Percentiles rank a stretch among this genome's conserved stretches.
These are phyloP conservation scores for Macrosteles quadrilineatus DNA, from an alignment of 1,140 invertebrate species.

Conservation along the genomic window DNA sequence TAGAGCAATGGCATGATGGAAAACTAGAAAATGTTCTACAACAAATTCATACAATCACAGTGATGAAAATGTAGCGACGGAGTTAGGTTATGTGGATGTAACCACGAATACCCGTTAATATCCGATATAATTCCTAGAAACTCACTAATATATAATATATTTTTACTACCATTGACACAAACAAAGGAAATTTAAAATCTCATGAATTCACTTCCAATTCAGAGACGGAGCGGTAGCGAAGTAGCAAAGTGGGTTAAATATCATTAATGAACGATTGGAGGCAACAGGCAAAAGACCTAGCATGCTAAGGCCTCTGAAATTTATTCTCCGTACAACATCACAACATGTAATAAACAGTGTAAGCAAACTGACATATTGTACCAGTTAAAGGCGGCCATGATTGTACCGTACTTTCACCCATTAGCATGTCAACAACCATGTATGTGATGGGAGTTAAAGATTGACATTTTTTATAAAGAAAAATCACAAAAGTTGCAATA, in stretches of 20 bases:
- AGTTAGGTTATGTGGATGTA: neutral
- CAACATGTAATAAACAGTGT: too few relatives aligned
- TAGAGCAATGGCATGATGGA: slow-evolving; percentile 80
- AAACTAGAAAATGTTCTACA: neutral
- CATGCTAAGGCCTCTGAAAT: neutral
- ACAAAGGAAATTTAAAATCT: neutral
- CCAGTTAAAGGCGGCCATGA: too few relatives aligned
- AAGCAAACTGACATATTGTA: too few relatives aligned
- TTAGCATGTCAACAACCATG: too few relatives aligned
- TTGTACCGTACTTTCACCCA: too few relatives aligned
- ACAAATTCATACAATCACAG: neutral
- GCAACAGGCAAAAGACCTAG: slow-evolving; percentile 20
- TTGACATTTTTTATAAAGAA: too few relatives aligned
- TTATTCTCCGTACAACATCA: too few relatives aligned
- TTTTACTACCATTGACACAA: neutral
- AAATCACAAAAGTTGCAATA: too few relatives aligned
- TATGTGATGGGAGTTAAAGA: too few relatives aligned
- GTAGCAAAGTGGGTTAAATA: slow-evolving; percentile 18
- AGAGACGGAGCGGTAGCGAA: neutral
- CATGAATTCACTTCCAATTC: slow-evolving; percentile 2
- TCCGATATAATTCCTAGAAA: neutral
- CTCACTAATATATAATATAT: neutral
- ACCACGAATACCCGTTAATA: neutral
- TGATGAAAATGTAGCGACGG: neutral
- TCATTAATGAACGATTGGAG: slow-evolving; percentile 15